Evolutionary conservation across 2,797 vertebrate species (phyloP), one percentile per base, ranked within the genome.

Genomic region (Pelobates cultripes): DNA sequence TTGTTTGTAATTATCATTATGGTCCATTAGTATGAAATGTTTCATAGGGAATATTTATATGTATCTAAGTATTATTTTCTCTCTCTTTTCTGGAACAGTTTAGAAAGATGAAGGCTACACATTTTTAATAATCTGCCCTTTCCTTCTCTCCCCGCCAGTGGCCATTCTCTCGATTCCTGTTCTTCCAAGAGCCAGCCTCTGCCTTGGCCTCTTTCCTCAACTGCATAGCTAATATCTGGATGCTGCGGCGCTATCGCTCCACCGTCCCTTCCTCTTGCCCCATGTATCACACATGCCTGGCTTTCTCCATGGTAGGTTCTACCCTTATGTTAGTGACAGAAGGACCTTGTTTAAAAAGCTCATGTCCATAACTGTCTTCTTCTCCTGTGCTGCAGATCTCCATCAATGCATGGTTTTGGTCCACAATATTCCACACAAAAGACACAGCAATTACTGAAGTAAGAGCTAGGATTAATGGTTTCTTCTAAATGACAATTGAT

Each of bases 371-470:
- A 28, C 28, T 28, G 28, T 28, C 28, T 57, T 57, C 14, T 28
- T 67, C 15, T 53, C 8, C 43, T 28, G 28, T 43, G 6, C 2
- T 17, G 10, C 83, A 99, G 97, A 95, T 99, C 40, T 98, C 97
- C 72, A 93, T 99, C 73, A 99, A 99, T n/a, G 97, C 97, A 82
- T 99, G 97, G 97, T 95, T 99, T 89, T 99, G 97, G 97, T 99
- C 97, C 78, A 98, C 95, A 0, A 92, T 98, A 69, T 99, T 99
- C 90, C 97, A 99, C 89, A 98, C 97, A 0, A 91, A 93, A 89
- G 97, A 99, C 91, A 99, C 97, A 0, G 94, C 95, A 84, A 92
- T 99, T 77, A 99, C 97, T 0, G 97, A 99, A 96, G 97, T 94
- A 88, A 91, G 90, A 0, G 7, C 3, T 74, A 14, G 9, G 4